Percentiles rank a stretch among this genome's conserved stretches.
Conservation (phyloP, 2,797 vertebrate species). For the Smutsia gigantea region DNA sequence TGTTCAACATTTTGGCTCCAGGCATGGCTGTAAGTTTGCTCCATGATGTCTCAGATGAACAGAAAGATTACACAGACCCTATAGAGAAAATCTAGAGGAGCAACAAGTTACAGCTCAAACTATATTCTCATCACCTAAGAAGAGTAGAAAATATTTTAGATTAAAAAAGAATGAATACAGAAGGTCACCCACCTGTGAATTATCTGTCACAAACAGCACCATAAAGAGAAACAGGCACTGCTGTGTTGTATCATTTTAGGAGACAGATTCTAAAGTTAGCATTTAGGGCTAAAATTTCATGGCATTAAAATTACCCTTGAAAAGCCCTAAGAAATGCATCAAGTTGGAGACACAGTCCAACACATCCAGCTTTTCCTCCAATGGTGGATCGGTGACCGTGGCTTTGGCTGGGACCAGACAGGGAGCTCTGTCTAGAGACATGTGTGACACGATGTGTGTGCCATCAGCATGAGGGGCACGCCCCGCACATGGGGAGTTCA, state of each 20-base stretch:
- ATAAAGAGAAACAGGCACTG: slow-evolving; percentile 30
- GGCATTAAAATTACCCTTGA: slow-evolving; percentile 8
- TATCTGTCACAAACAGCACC: background rate
- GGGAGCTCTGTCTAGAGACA: background rate
- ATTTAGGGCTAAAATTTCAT: slow-evolving; percentile 42
- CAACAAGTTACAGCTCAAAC: slow-evolving; percentile 18
- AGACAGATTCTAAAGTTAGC: background rate
- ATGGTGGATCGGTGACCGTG: background rate
- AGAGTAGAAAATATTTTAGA: slow-evolving; percentile 7
- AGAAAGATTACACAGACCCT: background rate
- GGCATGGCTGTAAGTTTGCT: background rate
- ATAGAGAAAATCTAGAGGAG: background rate
- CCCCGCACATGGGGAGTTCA: background rate
- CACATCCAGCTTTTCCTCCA: background rate
- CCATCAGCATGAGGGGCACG: background rate
- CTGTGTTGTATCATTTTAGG: background rate
- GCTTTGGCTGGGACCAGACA: background rate
- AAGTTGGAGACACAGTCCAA: background rate
- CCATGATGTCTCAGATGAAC: background rate
- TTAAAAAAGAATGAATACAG: background rate
- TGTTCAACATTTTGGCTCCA: background rate
- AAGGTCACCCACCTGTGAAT: background rate
- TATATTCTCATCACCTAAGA: slow-evolving; percentile 18
- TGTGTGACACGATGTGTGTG: background rate
- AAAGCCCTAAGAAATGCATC: background rate